Evolutionary conservation across 1,140 invertebrate genomes (phyloP).

Genomic region (Amphibalanus amphitrite): DNA sequence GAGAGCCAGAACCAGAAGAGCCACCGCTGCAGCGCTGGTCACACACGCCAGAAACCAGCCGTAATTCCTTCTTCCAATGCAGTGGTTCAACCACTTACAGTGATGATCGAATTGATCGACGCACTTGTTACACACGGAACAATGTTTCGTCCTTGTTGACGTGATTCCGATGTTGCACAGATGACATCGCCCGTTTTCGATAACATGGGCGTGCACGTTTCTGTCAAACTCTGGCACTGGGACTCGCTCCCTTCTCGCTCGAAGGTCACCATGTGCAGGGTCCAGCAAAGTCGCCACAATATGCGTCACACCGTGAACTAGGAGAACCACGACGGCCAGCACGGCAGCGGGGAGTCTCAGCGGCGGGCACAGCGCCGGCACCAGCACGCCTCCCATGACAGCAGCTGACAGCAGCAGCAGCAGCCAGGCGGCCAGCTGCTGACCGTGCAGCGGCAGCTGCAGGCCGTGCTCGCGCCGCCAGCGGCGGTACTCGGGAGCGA

Average conservation of each 20-base stretch:
- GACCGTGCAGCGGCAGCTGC: conserved; percentile 67
- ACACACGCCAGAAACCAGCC: conserved; percentile 67
- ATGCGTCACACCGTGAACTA: conserved; percentile 48
- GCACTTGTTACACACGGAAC: conserved; percentile 92
- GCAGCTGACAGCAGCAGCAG: conserved; percentile 47
- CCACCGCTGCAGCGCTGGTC: conserved; percentile 54
- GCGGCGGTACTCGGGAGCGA: conserved; percentile 6
- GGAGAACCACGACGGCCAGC: conserved; percentile 27
- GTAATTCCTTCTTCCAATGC: conserved; percentile 81
- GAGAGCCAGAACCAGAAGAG: conserved; percentile 44
- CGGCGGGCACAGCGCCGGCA: conserved; percentile 43
- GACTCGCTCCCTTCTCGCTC: conserved; percentile 25
- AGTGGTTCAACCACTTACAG: conserved; percentile 96
- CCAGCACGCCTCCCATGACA: conserved; percentile 52
- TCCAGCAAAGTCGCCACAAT: conserved; percentile 59
- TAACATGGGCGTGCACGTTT: conserved; percentile 70
- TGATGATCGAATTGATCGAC: conserved; percentile 79
- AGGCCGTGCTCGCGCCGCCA: conserved; percentile 34
- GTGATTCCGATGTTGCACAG: conserved; percentile 69
- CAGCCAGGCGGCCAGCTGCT: conserved; percentile 72
- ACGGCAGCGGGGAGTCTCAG: conserved; percentile 38
- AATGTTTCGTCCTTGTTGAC: conserved; percentile 68
- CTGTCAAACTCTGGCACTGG: conserved; percentile 62
- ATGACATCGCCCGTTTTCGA: conserved; percentile 85
- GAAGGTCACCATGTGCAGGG: conserved; percentile 56